Evolutionary conservation across 2,888 invertebrate species (phyloP).

Genomic region (Gymnocheta viridis): DNA sequence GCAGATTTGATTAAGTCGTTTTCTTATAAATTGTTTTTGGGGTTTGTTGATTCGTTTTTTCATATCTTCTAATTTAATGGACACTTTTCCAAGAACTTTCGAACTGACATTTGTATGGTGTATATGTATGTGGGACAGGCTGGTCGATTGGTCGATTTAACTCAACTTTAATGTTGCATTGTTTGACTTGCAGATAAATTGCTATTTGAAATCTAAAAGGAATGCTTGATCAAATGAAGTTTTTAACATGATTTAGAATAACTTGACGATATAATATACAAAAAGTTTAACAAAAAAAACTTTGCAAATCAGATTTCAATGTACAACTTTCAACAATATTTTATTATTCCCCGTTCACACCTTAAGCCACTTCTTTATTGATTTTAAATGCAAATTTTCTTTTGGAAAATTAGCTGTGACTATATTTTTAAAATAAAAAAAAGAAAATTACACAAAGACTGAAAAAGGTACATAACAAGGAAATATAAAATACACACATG

Average conservation of each 20-base stretch:
- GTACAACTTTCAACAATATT: too few species aligned
- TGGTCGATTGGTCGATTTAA: neutral
- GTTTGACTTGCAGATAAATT: neutral
- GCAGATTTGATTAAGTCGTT: conserved; percentile 52
- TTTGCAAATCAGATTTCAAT: too few species aligned
- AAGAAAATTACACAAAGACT: too few species aligned
- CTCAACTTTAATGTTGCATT: neutral
- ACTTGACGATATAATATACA: too few species aligned
- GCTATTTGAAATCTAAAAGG: too few species aligned
- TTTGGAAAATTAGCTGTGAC: too few species aligned
- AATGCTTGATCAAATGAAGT: neutral
- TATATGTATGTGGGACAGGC: neutral
- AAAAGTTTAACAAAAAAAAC: too few species aligned
- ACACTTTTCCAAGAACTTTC: neutral
- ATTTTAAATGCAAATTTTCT: neutral
- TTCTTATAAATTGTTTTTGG: conserved; percentile 29
- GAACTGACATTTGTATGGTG: neutral
- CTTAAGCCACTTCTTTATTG: neutral
- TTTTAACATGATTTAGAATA: neutral
- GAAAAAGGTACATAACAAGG: too few species aligned
- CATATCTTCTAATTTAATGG: neutral
- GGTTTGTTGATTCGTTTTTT: neutral
- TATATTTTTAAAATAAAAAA: neutral
- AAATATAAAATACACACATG: neutral
- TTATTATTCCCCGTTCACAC: too few species aligned